Evolutionary conservation across 2,113 vertebrate genomes (phyloP).

Genomic region (Tachysurus vachellii): DNA sequence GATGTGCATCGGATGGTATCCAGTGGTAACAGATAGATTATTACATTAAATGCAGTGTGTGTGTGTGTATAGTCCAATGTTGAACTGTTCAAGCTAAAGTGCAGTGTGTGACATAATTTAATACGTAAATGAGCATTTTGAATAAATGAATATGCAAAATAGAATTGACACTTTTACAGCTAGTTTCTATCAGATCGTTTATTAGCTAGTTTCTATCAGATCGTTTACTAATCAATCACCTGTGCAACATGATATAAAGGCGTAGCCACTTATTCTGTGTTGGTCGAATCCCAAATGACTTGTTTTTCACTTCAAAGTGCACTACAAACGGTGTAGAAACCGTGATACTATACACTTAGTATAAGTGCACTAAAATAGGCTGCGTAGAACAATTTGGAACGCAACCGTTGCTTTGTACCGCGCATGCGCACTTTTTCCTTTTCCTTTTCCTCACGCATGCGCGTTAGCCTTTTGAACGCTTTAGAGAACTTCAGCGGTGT

Average conservation of each 20-base stretch:
- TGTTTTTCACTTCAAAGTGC: rapidly evolving
- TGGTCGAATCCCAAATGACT: background rate
- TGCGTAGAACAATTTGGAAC: background rate
- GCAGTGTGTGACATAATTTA: no score
- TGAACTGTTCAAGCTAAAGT: no score
- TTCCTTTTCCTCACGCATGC: constrained; percentile 7
- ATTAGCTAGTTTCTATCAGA: background rate
- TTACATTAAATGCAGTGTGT: no score
- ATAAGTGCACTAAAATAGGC: background rate
- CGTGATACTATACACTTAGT: background rate
- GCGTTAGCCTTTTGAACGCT: background rate
- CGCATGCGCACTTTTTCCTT: background rate
- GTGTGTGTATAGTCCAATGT: no score
- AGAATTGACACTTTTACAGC: background rate
- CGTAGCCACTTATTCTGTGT: background rate
- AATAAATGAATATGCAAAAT: background rate
- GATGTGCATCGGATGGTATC: no score
- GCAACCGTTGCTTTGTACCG: background rate
- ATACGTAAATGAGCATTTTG: background rate
- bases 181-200: background rate
- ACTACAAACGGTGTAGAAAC: background rate
- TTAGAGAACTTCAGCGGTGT: background rate
- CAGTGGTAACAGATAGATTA: no score
- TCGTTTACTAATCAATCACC: no score
- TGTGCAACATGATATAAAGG: background rate